Percentiles rank a stretch among this genome's conserved stretches.
Evolutionary conservation across 2,113 vertebrate species (phyloP).

Genomic region (Triplophysa dalaica): DNA sequence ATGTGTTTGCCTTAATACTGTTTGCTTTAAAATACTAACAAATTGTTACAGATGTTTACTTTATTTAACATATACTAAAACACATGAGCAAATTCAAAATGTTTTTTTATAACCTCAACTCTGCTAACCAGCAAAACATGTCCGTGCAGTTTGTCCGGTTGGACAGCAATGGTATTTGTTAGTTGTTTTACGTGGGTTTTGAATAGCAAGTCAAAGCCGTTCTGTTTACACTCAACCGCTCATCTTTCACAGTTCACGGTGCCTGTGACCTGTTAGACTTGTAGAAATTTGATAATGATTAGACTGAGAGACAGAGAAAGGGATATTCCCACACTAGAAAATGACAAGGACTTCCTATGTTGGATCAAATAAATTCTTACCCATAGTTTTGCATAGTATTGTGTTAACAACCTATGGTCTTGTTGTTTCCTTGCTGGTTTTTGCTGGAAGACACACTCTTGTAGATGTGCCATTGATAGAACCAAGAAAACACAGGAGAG

Average conservation of each 20-base stretch:
- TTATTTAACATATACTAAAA: too few species aligned
- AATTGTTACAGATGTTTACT: too few species aligned
- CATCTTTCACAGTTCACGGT: neutral
- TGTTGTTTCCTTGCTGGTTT: neutral
- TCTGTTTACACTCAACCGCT: slow-evolving; percentile 12
- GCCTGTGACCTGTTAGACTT: neutral
- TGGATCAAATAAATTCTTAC: neutral
- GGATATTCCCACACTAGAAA: neutral
- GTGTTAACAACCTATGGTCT: neutral
- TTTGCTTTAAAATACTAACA: too few species aligned
- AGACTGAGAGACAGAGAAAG: neutral
- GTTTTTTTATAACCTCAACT: neutral
- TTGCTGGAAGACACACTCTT: neutral
- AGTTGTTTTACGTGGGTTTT: slow-evolving; percentile 18
- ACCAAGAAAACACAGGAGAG: too few species aligned
- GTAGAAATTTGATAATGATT: neutral
- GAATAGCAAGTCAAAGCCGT: neutral
- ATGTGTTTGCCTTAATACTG: neutral
- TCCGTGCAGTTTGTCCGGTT: neutral
- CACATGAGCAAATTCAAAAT: too few species aligned
- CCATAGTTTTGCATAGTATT: neutral
- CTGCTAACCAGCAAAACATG: neutral
- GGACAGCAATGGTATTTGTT: neutral
- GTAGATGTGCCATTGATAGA: too few species aligned
- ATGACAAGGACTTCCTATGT: neutral